phyloP scores from a whole-genome alignment of 2,113 vertebrate species.

The Crotalus helleri region DNA sequence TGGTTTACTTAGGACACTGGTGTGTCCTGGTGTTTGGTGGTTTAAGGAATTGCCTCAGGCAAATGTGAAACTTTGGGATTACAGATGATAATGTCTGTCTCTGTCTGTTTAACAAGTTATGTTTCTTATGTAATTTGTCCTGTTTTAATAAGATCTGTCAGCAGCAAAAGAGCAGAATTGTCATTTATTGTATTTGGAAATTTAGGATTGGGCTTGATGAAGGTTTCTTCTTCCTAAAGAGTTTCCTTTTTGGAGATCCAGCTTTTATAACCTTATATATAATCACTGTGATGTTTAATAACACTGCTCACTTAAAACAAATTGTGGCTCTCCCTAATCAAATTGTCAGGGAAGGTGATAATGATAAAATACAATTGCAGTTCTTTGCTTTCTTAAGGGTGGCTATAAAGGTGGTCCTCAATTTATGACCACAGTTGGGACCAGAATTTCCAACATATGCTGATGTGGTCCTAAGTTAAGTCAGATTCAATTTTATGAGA shows the following conservation, averaged over 20 bases:
- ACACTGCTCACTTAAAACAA: constrained; percentile 33
- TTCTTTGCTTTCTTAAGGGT: neutral
- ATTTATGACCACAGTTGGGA: too few relatives aligned
- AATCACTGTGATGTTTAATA: constrained; percentile 45
- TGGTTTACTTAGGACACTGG: neutral
- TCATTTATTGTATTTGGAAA: neutral
- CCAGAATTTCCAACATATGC: too few relatives aligned
- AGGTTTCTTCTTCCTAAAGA: constrained; percentile 9
- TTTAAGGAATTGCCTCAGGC: neutral
- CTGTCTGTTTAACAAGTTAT: neutral
- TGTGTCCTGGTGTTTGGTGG: neutral
- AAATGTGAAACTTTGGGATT: neutral
- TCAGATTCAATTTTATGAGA: too few relatives aligned
- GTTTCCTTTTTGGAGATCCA: neutral
- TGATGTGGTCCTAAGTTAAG: too few relatives aligned
- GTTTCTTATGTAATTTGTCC: constrained; percentile 14
- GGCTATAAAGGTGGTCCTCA: too few relatives aligned
- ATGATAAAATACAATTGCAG: neutral
- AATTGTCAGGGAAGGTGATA: constrained; percentile 2
- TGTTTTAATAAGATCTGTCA: constrained; percentile 9
- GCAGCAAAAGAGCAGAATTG: constrained; percentile 5
- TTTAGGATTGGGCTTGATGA: neutral
- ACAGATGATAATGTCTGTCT: neutral
- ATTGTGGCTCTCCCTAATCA: neutral
- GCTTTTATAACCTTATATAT: neutral